Conservation (phyloP, 2,113 vertebrate species). For the Caranx ignobilis region DNA sequence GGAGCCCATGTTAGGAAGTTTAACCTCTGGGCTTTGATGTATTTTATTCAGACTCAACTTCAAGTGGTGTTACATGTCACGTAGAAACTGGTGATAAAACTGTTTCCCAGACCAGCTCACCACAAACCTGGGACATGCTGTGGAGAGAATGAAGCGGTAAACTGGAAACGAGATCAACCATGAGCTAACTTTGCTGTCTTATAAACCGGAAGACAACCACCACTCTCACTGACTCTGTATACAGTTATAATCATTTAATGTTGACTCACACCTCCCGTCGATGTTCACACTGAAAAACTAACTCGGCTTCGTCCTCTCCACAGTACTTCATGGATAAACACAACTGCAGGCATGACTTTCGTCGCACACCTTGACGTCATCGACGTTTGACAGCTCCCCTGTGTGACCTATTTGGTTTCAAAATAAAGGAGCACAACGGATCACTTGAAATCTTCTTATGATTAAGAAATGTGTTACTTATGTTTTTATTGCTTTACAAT, state of each 20-base stretch:
- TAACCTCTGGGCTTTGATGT: not conserved
- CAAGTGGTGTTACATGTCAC: too few relatives aligned
- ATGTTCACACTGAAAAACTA: not conserved
- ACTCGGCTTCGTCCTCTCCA: not conserved
- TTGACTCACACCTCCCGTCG: not conserved
- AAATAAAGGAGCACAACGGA: not conserved
- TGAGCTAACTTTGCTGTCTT: constrained; percentile 6
- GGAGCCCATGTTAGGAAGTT: constrained; percentile 62
- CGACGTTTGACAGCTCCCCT: constrained; percentile 31
- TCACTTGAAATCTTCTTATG: not conserved
- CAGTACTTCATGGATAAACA: constrained; percentile 2
- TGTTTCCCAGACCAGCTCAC: not conserved
- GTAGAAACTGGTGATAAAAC: not conserved
- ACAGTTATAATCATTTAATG: not conserved
- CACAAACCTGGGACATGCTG: not conserved
- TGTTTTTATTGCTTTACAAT: not conserved
- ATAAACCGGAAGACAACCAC: not conserved
- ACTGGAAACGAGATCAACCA: not conserved
- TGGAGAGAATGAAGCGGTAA: not conserved
- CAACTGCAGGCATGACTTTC: not conserved
- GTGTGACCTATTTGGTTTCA: not conserved
- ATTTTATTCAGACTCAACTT: not conserved
- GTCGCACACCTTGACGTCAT: constrained; percentile 66
- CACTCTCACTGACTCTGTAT: not conserved
- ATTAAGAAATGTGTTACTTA: not conserved